Evolutionary conservation across 2,113 vertebrate species (phyloP).

Genomic region (Colistium nudipinnis): DNA sequence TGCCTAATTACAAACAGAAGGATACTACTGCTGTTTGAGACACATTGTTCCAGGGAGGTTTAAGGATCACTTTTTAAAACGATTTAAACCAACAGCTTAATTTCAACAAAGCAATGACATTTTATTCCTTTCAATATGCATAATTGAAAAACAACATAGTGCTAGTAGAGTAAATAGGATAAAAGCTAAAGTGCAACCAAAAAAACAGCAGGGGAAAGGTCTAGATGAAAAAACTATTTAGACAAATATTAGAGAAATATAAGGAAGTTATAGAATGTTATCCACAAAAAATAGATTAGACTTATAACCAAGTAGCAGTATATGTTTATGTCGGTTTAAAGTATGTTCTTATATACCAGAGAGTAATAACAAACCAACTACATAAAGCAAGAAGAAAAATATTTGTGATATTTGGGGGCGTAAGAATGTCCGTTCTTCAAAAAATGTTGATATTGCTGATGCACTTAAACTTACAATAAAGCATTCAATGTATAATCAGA

Average conservation of each 20-base stretch:
- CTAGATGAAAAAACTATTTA: background rate
- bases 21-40: background rate
- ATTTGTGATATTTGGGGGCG: too few species aligned
- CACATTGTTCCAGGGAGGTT: background rate
- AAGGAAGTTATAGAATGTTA: too few species aligned
- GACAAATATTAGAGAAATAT: background rate
- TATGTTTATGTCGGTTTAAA: too few species aligned
- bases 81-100: background rate
- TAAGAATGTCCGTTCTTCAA: too few species aligned
- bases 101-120: background rate
- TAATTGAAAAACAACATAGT: background rate
- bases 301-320: too few species aligned
- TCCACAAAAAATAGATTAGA: background rate
- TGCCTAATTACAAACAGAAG: background rate
- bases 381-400: too few species aligned
- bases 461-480: too few species aligned
- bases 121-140: background rate
- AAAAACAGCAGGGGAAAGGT: background rate
- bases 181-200: background rate
- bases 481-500: too few species aligned
- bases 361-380: too few species aligned
- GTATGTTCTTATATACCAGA: too few species aligned
- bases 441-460: too few species aligned
- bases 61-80: background rate
- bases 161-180: background rate